Base-by-base conservation (phyloP, 2,797 vertebrate genomes). In the Coracias cyanogaster region DNA sequence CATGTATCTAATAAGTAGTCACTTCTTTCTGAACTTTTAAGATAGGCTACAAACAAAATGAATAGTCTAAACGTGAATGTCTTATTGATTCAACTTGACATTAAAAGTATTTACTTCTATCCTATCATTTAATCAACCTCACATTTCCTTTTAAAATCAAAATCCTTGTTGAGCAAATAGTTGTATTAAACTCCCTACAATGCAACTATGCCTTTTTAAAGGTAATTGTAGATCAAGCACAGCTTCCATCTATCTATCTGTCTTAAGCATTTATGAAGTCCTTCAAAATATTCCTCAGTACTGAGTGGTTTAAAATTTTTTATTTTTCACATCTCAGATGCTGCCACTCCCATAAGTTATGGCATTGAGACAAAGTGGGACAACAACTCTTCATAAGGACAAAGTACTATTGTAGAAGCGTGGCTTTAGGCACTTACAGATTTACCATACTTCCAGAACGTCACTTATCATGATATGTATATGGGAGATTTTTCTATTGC, bases 1-100 rank as follows among this genome's bases (percentile, higher is more conserved):
- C 28, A 51, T n/a, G 26, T 76, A 28, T 35, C 58, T 66, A 84
- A 78, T 83, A 74, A 71, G 54, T 15, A 62, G 17, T 24, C 24
- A 28, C 6, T 60, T 83, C 11, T 48, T 87, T 33, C 24, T 52
- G 25, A 83, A 86, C 4, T 78, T 94, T 78, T 74, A 78, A 86
- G 46, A 58, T 13, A 81, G 18, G 39, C 29, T 66, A 58, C 35
- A 74, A 62, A 76, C 84, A 86, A 82, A 89, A 84, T 58, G 17
- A 82, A 55, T 86, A 58, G 79, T 94, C 48, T 22, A 58, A 19
- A 58, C 72, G 26, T 64, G 52, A 71, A 87, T 74, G 15, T 45
- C n/a, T 66, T 82, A 79, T 62, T 93, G 62, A 79, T 88, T 90
- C 90, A 93, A 84, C 17, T 22, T 84, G 43, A 61, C 54, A 76